Percentiles rank a stretch among this genome's conserved stretches.
Conservation (phyloP, 2,113 vertebrate genomes). For the rat (Rattus norvegicus) region DNA sequence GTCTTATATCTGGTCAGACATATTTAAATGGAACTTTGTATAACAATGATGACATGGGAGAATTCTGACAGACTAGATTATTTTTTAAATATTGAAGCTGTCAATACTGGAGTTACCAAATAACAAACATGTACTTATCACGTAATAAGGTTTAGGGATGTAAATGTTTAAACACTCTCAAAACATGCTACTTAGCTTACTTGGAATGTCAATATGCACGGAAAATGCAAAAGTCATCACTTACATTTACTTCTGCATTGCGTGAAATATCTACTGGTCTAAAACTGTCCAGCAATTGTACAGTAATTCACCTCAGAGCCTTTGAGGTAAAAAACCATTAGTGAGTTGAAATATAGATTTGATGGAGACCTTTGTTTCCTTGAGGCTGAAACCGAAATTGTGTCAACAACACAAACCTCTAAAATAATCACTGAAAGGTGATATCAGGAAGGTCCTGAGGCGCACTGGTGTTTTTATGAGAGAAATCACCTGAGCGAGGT, state of each 20-base stretch:
- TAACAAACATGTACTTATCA: neutral
- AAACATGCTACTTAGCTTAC: neutral
- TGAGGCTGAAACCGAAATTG: neutral
- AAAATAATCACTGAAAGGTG: neutral
- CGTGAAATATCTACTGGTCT: neutral
- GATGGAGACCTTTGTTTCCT: neutral
- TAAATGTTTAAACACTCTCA: slow-evolving; percentile 1
- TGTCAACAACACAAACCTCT: neutral
- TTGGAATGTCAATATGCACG: neutral
- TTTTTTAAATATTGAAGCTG: neutral
- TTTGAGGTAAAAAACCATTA: neutral
- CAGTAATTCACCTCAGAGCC: neutral
- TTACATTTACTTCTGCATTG: neutral
- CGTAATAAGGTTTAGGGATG: neutral
- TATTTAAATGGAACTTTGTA: neutral
- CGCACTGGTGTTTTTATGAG: neutral
- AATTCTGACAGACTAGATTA: neutral
- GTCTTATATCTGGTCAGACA: neutral
- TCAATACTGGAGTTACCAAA: neutral
- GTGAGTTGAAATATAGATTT: neutral
- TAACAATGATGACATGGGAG: neutral
- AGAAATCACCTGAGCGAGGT: neutral
- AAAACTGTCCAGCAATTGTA: neutral
- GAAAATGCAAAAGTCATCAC: neutral
- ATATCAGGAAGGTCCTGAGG: neutral